These are phyloP conservation scores for Scaptomyza reducta DNA, from an alignment of 2,888 invertebrate species.

Conservation along the genomic window DNA sequence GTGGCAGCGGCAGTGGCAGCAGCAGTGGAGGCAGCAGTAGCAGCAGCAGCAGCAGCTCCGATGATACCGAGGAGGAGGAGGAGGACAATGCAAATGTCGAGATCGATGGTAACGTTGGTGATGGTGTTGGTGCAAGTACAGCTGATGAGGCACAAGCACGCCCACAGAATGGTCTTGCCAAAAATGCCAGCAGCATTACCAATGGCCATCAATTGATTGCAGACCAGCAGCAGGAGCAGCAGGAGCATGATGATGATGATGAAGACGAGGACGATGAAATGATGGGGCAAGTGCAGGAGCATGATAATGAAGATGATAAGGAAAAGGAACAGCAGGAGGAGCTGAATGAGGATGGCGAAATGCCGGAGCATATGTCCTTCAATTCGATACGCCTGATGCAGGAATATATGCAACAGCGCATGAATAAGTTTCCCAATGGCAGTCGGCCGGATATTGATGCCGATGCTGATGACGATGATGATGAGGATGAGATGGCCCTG, in stretches of 20 bases:
- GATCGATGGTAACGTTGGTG: slow-evolving; percentile 9
- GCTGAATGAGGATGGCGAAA: slow-evolving; percentile 63
- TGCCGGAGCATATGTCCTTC: slow-evolving; percentile 67
- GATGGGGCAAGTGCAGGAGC: slow-evolving; percentile 8
- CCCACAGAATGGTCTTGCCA: slow-evolving; percentile 56
- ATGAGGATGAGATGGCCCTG: slow-evolving; percentile 80
- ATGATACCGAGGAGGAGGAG: slow-evolving; percentile 60
- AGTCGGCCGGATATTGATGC: slow-evolving; percentile 29
- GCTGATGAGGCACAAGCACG: slow-evolving; percentile 27
- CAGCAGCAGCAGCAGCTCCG: slow-evolving; percentile 47
- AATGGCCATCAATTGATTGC: slow-evolving; percentile 38
- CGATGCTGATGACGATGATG: slow-evolving; percentile 58
- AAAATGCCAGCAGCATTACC: slow-evolving; percentile 36
- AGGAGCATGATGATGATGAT: slow-evolving; percentile 6
- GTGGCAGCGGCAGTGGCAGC: slow-evolving; percentile 40
- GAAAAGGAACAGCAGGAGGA: slow-evolving; percentile 14
- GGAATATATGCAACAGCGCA: slow-evolving; percentile 82
- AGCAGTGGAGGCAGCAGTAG: slow-evolving; percentile 34
- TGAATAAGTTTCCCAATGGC: slow-evolving; percentile 76
- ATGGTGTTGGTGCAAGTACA: slow-evolving; percentile 24
- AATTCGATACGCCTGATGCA: slow-evolving; percentile 83
- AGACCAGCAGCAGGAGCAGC: slow-evolving; percentile 19
- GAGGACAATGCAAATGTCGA: slow-evolving; percentile 37
- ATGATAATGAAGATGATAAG: background rate
- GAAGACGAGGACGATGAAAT: slow-evolving; percentile 5